Percentiles rank a stretch among this genome's conserved stretches.
Conservation (phyloP, 2,113 vertebrate genomes). For the Plotosus lineatus region DNA sequence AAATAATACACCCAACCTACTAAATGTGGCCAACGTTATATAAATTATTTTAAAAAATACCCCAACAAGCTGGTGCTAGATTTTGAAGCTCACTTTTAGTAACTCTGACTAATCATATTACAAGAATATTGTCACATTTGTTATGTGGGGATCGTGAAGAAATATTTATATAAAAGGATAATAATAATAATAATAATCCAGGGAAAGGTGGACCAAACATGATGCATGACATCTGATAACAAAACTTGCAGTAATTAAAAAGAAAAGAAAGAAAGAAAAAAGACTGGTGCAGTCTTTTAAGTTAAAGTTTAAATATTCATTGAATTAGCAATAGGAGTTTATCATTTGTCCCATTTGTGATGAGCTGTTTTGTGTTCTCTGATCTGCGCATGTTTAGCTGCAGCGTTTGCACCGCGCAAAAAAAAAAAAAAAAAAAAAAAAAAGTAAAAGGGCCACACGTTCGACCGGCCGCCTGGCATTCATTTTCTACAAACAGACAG, state of each 20-base stretch:
- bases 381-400: neutral
- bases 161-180: neutral
- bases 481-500: constrained; percentile 63
- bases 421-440: constrained; percentile 14
- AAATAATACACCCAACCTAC: neutral
- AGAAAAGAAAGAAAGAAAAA: neutral
- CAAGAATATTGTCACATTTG: neutral
- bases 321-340: neutral
- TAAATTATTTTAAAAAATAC: neutral
- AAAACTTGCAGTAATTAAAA: neutral
- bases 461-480: constrained; percentile 60
- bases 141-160: neutral
- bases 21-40: neutral
- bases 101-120: too few relatives aligned
- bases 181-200: neutral
- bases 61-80: neutral
- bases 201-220: neutral
- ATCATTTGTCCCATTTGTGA: neutral
- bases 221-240: neutral
- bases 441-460: constrained; percentile 31
- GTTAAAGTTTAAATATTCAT: neutral
- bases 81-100: neutral
- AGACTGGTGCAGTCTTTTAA: neutral
- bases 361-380: neutral
- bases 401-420: constrained; percentile 9